Conservation (phyloP, 2,797 vertebrate species). For the Monodelphis domestica region DNA sequence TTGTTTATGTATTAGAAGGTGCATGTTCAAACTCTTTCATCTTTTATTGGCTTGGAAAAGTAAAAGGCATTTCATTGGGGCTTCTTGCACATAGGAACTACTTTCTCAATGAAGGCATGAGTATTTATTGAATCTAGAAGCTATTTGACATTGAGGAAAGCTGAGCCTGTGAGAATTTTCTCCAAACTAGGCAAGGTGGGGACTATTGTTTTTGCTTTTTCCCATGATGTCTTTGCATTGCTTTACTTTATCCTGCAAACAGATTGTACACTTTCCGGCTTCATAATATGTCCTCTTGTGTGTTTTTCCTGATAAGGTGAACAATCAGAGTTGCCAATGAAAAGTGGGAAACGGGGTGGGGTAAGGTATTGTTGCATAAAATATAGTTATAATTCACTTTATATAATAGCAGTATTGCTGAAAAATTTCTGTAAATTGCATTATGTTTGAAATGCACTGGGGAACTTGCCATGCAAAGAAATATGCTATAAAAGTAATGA, state of each 20-base stretch:
- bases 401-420: background rate
- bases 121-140: background rate
- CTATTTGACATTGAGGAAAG: background rate
- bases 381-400: background rate
- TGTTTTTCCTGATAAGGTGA: constrained; percentile 46
- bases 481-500: background rate
- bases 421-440: background rate
- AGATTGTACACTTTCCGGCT: constrained; percentile 47
- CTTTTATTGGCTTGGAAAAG: constrained; percentile 43
- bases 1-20: background rate
- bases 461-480: background rate
- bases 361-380: background rate
- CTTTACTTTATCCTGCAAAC: constrained; percentile 69
- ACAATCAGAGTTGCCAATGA: constrained; percentile 20
- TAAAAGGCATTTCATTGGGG: background rate
- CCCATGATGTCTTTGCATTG: constrained; percentile 68
- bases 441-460: background rate
- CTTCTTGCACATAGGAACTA: constrained; percentile 32
- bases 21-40: background rate
- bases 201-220: constrained; percentile 36
- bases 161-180: rapidly evolving
- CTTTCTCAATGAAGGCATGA: background rate
- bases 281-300: background rate
- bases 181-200: constrained; percentile 21
- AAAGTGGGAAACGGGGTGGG: background rate